A percentile compares a stretch with the other conserved stretches of the same genome.
These are phyloP conservation scores for Scolopax rusticola DNA, from an alignment of 2,797 vertebrate species.

Conservation along the genomic window DNA sequence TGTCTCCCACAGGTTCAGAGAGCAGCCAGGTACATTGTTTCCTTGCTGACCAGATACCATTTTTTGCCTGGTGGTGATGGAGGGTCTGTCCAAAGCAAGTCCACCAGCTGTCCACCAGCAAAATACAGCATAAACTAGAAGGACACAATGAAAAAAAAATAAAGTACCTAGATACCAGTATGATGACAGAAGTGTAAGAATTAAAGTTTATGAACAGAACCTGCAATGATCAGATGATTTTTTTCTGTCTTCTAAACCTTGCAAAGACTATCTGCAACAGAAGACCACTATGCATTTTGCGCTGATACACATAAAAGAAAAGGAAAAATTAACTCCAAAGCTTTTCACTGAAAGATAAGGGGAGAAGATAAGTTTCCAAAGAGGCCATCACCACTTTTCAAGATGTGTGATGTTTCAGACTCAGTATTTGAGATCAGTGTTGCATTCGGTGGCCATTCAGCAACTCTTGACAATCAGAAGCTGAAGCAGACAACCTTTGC, in stretches of 20 bases:
- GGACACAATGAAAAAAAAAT: not conserved
- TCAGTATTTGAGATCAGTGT: not conserved
- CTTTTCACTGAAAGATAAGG: not conserved
- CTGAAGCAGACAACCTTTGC: slow-evolving; percentile 21
- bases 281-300: not conserved
- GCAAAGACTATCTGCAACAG: not conserved
- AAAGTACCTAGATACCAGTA: not conserved
- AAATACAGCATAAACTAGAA: not conserved
- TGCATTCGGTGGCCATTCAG: not conserved
- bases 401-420: not conserved
- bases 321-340: not conserved
- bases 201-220: not conserved
- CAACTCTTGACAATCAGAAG: not conserved
- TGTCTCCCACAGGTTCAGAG: not conserved
- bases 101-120: not conserved
- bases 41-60: not conserved
- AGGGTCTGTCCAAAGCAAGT: not conserved
- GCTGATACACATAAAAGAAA: not conserved
- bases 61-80: not conserved
- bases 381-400: not conserved
- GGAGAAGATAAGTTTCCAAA: not conserved
- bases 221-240: not conserved
- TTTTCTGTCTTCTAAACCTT: not conserved
- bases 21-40: not conserved
- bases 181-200: not conserved